Percentiles rank a stretch among this genome's conserved stretches.
These are phyloP conservation scores for Lophius piscatorius DNA, from an alignment of 2,113 vertebrate genomes.

Conservation along the genomic window DNA sequence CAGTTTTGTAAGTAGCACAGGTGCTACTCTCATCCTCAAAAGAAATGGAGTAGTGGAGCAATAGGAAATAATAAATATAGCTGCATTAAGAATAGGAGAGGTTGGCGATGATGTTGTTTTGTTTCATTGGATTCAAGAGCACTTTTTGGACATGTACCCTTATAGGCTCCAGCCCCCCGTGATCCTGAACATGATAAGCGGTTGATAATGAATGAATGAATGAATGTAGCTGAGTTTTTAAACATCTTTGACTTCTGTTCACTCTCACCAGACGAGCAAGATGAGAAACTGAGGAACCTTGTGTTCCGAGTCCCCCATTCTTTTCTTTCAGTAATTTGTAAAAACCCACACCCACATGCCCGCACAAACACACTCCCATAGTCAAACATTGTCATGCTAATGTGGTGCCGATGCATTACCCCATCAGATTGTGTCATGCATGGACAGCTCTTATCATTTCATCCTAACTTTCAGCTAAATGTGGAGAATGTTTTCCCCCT, in stretches of 20 bases:
- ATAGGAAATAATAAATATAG: no score
- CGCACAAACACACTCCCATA: slow-evolving; percentile 11
- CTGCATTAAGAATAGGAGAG: no score
- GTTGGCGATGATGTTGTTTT: no score
- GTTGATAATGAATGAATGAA: no score
- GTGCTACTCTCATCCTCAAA: no score
- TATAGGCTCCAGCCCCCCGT: background rate
- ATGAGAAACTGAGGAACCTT: slow-evolving; percentile 54
- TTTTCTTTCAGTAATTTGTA: slow-evolving; percentile 49
- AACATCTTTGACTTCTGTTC: slow-evolving; percentile 45
- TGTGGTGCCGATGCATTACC: slow-evolving; percentile 72
- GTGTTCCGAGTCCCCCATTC: slow-evolving; percentile 34
- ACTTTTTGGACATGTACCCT: no score
- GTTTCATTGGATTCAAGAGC: no score
- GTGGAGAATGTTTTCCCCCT: slow-evolving; percentile 64
- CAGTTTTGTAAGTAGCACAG: background rate
- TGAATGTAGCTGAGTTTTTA: slow-evolving; percentile 10
- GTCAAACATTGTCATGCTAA: slow-evolving; percentile 62
- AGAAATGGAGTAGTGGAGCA: no score
- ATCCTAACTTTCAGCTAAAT: slow-evolving; percentile 68
- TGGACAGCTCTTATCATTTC: slow-evolving; percentile 71
- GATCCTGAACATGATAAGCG: no score
- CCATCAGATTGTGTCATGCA: slow-evolving; percentile 70
- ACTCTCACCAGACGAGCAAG: slow-evolving; percentile 24
- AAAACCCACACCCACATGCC: slow-evolving; percentile 26